These are phyloP conservation scores for Campylomormyrus numenius DNA, from an alignment of 2,113 vertebrate genomes.

Conservation along the genomic window DNA sequence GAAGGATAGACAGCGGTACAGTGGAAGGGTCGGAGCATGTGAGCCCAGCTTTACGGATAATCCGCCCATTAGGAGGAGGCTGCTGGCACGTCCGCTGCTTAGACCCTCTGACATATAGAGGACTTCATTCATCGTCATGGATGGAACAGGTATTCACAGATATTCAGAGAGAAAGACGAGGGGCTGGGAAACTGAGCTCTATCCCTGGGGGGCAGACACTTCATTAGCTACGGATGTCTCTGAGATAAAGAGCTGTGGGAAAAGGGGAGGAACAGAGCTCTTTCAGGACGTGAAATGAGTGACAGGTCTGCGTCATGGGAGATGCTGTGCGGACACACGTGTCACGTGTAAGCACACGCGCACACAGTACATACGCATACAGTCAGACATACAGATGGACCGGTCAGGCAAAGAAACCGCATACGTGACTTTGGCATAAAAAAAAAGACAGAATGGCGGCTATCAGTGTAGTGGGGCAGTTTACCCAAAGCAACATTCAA, in stretches of 20 bases:
- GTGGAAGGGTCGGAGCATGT: neutral
- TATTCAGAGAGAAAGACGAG: neutral
- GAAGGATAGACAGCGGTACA: neutral
- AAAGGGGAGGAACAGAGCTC: neutral
- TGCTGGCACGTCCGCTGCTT: neutral
- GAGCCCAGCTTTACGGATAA: neutral
- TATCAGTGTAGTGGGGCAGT: constrained; percentile 12
- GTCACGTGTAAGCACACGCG: neutral
- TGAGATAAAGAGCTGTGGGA: neutral
- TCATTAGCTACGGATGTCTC: neutral
- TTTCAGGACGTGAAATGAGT: neutral
- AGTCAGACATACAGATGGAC: neutral
- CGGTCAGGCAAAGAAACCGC: neutral
- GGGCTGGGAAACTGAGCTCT: neutral
- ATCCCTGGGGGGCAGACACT: neutral
- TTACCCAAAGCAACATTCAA: neutral
- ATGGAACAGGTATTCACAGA: neutral
- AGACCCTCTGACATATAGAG: neutral
- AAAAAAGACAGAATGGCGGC: neutral
- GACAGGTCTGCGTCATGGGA: neutral
- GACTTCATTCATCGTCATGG: neutral
- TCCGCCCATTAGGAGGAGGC: neutral
- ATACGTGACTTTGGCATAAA: neutral
- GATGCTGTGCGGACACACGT: neutral
- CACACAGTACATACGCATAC: neutral